phyloP scores from a whole-genome alignment of 2,888 invertebrate genomes.

The Falcaria lacertinaria region DNA sequence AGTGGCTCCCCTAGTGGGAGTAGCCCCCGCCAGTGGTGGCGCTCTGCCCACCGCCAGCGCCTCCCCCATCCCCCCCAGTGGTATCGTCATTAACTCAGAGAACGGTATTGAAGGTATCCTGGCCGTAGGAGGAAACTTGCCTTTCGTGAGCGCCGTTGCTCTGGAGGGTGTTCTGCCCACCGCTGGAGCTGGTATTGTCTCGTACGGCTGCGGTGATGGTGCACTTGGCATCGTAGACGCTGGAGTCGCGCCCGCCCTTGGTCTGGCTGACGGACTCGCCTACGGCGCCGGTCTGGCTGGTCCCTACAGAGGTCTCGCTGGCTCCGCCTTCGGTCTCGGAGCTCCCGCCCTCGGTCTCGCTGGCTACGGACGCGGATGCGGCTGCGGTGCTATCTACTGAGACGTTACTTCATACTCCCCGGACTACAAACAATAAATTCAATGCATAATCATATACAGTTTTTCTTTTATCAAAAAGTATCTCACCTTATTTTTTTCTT shows the following conservation, averaged over 20 bases:
- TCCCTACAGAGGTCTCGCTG: constrained; percentile 15
- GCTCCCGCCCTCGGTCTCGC: constrained; percentile 4
- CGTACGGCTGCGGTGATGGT: constrained; percentile 27
- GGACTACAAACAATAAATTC: no score
- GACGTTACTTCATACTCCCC: not conserved
- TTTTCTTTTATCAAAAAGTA: no score
- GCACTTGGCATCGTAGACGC: constrained; percentile 4
- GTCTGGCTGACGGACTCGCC: constrained; percentile 3
- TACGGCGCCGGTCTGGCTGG: not conserved
- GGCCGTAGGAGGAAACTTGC: constrained; percentile 32
- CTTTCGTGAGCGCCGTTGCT: constrained; percentile 39
- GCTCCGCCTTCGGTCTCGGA: not conserved
- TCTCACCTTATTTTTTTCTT: no score
- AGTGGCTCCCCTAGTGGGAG: constrained; percentile 1
- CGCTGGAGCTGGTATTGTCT: constrained; percentile 30
- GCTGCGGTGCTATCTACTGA: not conserved
- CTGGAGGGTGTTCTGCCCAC: constrained; percentile 33
- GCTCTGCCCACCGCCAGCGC: constrained; percentile 24
- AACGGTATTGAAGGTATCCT: constrained; percentile 35
- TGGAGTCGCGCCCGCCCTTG: constrained; percentile 2
- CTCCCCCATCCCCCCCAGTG: constrained; percentile 35
- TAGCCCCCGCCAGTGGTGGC: constrained; percentile 13
- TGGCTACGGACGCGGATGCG: constrained; percentile 1
- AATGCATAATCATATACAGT: no score
- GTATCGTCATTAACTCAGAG: constrained; percentile 34